Percentiles rank a stretch among this genome's conserved stretches.
These are phyloP conservation scores for Xylophagus ater DNA, from an alignment of 2,888 invertebrate genomes.

Conservation along the genomic window DNA sequence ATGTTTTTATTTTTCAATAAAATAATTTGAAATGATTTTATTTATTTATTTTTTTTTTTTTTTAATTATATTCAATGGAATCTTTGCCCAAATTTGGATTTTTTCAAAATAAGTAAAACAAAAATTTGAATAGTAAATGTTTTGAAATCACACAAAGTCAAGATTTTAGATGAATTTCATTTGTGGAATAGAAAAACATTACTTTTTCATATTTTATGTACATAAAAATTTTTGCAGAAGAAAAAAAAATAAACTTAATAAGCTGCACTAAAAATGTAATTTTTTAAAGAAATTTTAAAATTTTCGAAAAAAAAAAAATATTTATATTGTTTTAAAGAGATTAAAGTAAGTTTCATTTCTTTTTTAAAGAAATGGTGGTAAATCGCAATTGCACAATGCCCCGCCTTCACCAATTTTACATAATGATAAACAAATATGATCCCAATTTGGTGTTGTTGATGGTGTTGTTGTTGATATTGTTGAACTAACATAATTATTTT, in stretches of 20 bases:
- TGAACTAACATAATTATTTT: background rate
- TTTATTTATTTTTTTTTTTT: background rate
- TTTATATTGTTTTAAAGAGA: background rate
- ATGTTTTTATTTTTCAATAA: conserved; percentile 16
- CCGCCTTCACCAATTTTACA: conserved; percentile 61
- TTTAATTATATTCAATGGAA: conserved; percentile 10
- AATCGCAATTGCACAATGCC: conserved; percentile 64
- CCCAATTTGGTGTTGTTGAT: conserved; percentile 44
- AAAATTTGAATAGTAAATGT: background rate
- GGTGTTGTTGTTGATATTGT: conserved; percentile 10
- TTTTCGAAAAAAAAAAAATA: background rate
- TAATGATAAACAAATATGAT: conserved; percentile 51
- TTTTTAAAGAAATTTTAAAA: background rate
- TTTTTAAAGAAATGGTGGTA: conserved; percentile 45
- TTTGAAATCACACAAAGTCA: background rate
- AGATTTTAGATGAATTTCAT: background rate
- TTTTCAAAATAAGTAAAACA: background rate
- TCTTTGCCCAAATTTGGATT: conserved; percentile 9
- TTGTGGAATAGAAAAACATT: too few species aligned
- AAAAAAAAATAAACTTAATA: too few species aligned
- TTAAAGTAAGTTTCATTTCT: conserved; percentile 1
- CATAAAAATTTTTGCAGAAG: too few species aligned
- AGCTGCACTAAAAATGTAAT: background rate
- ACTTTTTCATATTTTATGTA: too few species aligned
- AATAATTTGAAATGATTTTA: conserved; percentile 6